Percentiles rank a stretch among this genome's conserved stretches.
Conservation (phyloP, 2,113 vertebrate genomes). For the Tetrax tetrax region DNA sequence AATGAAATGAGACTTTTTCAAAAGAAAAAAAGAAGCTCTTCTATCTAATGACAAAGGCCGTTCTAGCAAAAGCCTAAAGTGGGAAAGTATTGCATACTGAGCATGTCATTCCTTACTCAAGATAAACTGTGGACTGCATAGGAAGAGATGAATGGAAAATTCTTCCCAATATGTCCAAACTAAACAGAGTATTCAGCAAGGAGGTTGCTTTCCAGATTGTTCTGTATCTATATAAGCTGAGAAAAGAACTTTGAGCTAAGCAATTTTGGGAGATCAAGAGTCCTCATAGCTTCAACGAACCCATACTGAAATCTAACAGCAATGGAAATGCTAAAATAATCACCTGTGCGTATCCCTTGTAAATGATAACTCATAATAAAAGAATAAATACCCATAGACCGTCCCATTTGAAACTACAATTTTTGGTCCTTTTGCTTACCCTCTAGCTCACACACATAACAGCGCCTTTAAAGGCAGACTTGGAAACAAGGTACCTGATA, state of each 20-base stretch:
- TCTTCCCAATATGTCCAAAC: neutral
- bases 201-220: conserved; percentile 10
- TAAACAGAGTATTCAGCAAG: neutral
- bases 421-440: neutral
- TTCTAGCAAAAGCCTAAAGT: neutral
- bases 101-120: neutral
- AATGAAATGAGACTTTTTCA: neutral
- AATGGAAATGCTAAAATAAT: neutral
- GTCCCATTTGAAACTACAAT: neutral
- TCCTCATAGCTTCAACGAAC: neutral
- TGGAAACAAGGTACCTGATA: neutral
- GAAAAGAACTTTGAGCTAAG: neutral
- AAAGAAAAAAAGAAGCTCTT: neutral
- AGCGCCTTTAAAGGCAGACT: neutral
- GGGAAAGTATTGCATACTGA: neutral
- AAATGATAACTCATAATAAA: neutral
- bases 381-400: neutral
- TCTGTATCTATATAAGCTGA: neutral
- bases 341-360: neutral
- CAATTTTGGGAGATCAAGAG: neutral
- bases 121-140: neutral
- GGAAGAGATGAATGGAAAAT: conserved; percentile 8
- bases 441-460: neutral
- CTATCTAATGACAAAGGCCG: neutral
- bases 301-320: neutral